phyloP scores from a whole-genome alignment of 2,888 invertebrate genomes.

The Drosophila neonasuta region DNA sequence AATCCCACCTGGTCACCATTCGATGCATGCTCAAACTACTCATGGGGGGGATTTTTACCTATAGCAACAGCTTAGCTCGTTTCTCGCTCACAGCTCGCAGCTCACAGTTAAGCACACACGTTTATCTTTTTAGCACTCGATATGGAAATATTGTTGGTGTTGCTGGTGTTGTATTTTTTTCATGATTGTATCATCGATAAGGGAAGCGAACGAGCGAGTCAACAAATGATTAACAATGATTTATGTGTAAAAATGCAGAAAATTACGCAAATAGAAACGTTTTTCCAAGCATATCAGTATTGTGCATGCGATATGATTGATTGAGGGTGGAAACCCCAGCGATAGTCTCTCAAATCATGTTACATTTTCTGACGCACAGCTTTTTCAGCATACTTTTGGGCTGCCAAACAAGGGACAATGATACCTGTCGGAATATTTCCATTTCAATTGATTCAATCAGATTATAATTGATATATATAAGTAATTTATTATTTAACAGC shows the following conservation, averaged over 20 bases:
- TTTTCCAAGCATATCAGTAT: slow-evolving; percentile 4
- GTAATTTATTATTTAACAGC: too few species aligned
- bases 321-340: slow-evolving; percentile 1
- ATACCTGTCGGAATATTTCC: not conserved
- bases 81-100: not conserved
- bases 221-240: slow-evolving; percentile 60
- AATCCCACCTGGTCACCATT: slow-evolving; percentile 23
- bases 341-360: not conserved
- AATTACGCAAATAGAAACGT: slow-evolving; percentile 23
- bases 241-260: slow-evolving; percentile 48
- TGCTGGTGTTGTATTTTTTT: too few species aligned
- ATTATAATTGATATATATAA: not conserved
- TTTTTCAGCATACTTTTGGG: not conserved
- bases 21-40: slow-evolving; percentile 9
- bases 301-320: slow-evolving; percentile 9
- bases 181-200: slow-evolving; percentile 21
- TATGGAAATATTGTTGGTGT: slow-evolving; percentile 22
- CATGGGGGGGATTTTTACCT: slow-evolving; percentile 27
- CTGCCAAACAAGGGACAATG: not conserved
- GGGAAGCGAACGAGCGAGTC: slow-evolving; percentile 7
- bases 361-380: not conserved
- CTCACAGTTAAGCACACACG: slow-evolving; percentile 9
- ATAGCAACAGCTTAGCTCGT: too few species aligned
- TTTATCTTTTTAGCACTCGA: slow-evolving; percentile 53
- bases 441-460: too few species aligned